Evolutionary conservation across 2,113 vertebrate genomes (phyloP), one percentile per base, ranked within the genome.

Genomic region (Vireo altiloquus): DNA sequence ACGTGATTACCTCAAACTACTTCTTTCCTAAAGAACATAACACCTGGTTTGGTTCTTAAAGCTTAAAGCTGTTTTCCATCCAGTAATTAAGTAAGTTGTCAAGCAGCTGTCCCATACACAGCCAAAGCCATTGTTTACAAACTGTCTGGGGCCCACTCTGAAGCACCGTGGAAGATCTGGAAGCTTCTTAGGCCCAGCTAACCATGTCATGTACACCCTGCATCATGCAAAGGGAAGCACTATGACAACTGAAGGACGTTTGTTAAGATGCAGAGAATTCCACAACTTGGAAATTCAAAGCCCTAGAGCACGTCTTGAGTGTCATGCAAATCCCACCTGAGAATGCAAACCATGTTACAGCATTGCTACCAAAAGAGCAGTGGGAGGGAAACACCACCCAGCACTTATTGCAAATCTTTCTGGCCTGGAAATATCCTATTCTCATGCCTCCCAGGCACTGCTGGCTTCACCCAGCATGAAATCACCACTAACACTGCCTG

Each of bases 381-480:
- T 7, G 0, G 68, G 56, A 92, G 42, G 28, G 64, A 81, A 87
- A 85, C 1, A 0, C 25, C 40, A 81, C 28, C 30, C 68, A 94
- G 72, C 0, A 0, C 24, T 83, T 81, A 94, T 44, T 28, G 14
- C 10, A 4, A 70, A 70, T 64, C 47, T 40, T 80, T 86, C 79
- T 50, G 59, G 66, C 37, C 75, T 94, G 60, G 68, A 95, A 95
- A 94, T 63, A 93, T 4, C 54, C 54, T 25, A 18, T 66, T 88
- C 82, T 71, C 40, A 68, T 46, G 76, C 47, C 59, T 92, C 59
- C 82, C 47, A 78, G 76, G 71, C 64, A 77, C 68, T 82, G 47
- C 35, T 93, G 56, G 56, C 90, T 89, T 95, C 59, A 92, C 46
- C 79, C 72, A 82, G 82, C 76, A 75, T 86, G 82, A 83, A 94